Evolutionary conservation across 2,888 invertebrate genomes (phyloP).

Genomic region (Lacanobia oleracea): DNA sequence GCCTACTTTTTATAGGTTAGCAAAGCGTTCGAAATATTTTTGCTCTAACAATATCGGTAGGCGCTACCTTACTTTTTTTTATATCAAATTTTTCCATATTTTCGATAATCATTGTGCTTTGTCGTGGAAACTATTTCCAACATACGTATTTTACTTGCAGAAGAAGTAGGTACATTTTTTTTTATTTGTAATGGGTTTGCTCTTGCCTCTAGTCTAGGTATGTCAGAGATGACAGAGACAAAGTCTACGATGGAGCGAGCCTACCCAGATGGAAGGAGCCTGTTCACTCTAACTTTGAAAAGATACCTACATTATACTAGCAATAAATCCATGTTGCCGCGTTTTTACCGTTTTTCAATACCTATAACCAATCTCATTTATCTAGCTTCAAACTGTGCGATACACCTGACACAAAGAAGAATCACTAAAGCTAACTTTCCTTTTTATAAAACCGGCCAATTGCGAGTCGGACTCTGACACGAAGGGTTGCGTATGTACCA

Average conservation of each 20-base stretch:
- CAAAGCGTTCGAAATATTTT: conserved; percentile 16
- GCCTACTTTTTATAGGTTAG: conserved; percentile 30
- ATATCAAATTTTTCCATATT: not conserved
- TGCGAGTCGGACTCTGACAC: no score
- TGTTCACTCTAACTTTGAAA: no score
- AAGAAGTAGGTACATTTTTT: no score
- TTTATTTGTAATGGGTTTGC: no score
- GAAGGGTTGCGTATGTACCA: no score
- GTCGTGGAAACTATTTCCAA: not conserved
- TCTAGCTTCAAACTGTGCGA: not conserved
- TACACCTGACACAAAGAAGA: not conserved
- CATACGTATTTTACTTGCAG: no score
- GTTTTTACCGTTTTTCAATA: not conserved
- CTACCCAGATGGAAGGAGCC: no score
- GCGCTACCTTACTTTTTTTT: conserved; percentile 2
- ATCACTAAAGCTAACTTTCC: not conserved
- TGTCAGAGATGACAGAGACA: no score
- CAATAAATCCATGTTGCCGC: not conserved
- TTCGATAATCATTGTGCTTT: not conserved
- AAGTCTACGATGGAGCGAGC: no score
- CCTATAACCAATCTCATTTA: conserved; percentile 19
- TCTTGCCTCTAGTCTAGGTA: no score
- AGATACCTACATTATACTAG: no score
- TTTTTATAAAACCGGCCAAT: not conserved
- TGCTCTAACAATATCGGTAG: conserved; percentile 35